These are phyloP conservation scores for Lissocephala sabroskyi DNA, from an alignment of 2,888 invertebrate species.

Conservation along the genomic window DNA sequence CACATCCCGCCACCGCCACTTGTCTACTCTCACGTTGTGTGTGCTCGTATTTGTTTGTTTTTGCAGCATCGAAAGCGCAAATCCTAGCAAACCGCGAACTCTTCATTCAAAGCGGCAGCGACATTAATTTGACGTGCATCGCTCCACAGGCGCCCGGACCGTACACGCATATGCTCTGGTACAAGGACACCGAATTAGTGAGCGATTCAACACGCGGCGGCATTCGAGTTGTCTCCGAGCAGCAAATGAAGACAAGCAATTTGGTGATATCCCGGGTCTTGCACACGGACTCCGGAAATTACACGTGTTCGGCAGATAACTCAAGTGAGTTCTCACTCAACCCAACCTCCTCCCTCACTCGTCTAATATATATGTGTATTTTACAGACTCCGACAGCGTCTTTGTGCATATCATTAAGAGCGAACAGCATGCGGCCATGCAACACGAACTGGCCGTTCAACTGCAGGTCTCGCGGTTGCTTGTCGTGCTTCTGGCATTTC, in stretches of 20 bases:
- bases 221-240: conserved; percentile 89
- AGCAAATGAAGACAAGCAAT: conserved; percentile 87
- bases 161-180: conserved; percentile 87
- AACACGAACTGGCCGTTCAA: conserved; percentile 71
- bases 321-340: conserved; percentile 74
- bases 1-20: neutral
- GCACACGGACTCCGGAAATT: conserved; percentile 81
- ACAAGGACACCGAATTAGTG: conserved; percentile 85
- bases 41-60: too few species aligned
- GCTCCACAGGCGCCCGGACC: conserved; percentile 81
- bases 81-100: conserved; percentile 89
- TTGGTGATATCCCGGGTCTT: conserved; percentile 83
- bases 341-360: too few species aligned
- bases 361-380: too few species aligned
- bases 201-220: conserved; percentile 90
- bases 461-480: conserved; percentile 63
- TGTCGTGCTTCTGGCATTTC: conserved; percentile 49
- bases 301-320: conserved; percentile 90
- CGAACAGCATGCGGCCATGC: conserved; percentile 79
- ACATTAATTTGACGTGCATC: conserved; percentile 92
- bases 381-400: conserved; percentile 83
- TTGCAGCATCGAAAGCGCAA: conserved; percentile 90
- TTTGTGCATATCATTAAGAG: conserved; percentile 89
- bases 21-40: too few species aligned
- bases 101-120: conserved; percentile 90